Evolutionary conservation across 2,888 invertebrate genomes (phyloP).

Genomic region (Pyralis farinalis): DNA sequence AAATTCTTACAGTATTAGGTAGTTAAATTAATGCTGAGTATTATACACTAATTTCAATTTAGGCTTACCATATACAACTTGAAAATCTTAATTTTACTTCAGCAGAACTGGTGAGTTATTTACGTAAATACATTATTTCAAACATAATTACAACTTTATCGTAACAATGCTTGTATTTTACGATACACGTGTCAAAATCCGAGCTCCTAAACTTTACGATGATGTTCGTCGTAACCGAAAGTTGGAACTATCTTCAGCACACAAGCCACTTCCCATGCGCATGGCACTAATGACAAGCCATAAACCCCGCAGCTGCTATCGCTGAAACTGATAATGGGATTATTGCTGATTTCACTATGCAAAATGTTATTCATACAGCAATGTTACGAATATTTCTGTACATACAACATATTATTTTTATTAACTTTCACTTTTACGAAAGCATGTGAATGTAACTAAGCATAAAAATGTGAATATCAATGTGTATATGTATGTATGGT

Average conservation of each 20-base stretch:
- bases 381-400: no score
- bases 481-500: no score
- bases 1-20: no score
- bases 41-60: no score
- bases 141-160: background rate
- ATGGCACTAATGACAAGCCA: constrained; percentile 3
- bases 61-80: no score
- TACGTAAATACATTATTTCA: background rate
- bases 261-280: constrained; percentile 1
- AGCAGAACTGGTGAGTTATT: no score
- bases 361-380: background rate
- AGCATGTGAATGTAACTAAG: no score
- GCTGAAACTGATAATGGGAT: constrained; percentile 1
- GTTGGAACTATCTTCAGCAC: background rate
- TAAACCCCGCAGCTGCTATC: constrained; percentile 2
- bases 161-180: background rate
- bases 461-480: no score
- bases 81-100: no score
- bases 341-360: background rate
- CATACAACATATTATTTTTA: no score
- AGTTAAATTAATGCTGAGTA: no score
- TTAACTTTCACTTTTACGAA: no score
- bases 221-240: constrained; percentile 1
- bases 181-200: background rate
- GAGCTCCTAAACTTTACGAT: background rate